Evolutionary conservation across 2,888 invertebrate species (phyloP).

Genomic region (Campaea margaritaria): DNA sequence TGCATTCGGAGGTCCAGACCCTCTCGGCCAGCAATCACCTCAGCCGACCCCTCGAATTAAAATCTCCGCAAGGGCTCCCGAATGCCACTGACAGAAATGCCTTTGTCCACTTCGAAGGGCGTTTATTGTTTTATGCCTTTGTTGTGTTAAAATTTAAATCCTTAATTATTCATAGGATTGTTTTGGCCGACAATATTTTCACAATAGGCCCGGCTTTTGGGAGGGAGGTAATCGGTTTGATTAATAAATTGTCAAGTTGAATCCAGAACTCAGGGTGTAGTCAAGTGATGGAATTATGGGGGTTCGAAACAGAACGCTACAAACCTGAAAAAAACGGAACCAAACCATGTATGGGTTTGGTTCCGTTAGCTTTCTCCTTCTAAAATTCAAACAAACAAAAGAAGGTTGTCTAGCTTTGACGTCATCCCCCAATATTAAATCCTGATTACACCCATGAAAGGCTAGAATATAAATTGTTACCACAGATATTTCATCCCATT

Average conservation of each 20-base stretch:
- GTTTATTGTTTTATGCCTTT: constrained; percentile 83
- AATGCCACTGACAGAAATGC: constrained; percentile 77
- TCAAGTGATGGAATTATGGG: constrained; percentile 1
- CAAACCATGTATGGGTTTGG: too few species aligned
- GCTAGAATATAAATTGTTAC: constrained; percentile 84
- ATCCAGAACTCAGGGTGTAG: constrained; percentile 63
- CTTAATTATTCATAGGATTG: constrained; percentile 85
- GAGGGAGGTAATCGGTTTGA: constrained; percentile 84
- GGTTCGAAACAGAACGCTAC: too few species aligned
- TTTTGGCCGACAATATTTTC: constrained; percentile 83
- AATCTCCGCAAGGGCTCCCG: constrained; percentile 63
- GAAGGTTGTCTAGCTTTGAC: not conserved
- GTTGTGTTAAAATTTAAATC: constrained; percentile 84
- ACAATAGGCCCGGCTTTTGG: constrained; percentile 78
- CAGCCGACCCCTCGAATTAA: constrained; percentile 64
- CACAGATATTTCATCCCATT: constrained; percentile 84
- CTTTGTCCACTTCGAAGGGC: constrained; percentile 81
- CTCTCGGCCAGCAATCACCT: constrained; percentile 49
- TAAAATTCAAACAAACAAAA: too few species aligned
- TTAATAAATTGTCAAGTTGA: constrained; percentile 86
- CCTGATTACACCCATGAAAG: constrained; percentile 49
- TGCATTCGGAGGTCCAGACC: constrained; percentile 42
- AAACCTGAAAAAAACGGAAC: too few species aligned
- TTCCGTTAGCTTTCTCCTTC: too few species aligned
- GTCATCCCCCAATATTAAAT: constrained; percentile 2